A percentile compares a stretch with the other conserved stretches of the same genome.
phyloP scores from a whole-genome alignment of 2,113 vertebrate species.

The Aspiorhynchus laticeps region DNA sequence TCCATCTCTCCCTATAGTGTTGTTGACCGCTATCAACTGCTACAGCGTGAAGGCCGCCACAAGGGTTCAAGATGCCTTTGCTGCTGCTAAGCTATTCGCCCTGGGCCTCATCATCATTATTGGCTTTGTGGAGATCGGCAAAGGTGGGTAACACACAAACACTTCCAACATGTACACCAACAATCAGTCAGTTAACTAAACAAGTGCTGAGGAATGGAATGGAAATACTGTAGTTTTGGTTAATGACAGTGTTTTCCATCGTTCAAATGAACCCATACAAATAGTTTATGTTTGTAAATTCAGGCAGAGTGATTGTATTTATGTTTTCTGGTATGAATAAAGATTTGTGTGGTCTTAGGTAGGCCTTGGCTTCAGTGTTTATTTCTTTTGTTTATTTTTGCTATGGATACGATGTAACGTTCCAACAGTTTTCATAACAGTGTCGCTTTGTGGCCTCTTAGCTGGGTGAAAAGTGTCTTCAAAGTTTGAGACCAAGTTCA shows the following conservation, averaged over 20 bases:
- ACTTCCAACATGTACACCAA: neutral
- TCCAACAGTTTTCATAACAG: neutral
- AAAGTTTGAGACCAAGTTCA: neutral
- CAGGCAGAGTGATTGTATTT: neutral
- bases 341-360: neutral
- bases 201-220: neutral
- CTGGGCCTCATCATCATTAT: slow-evolving; percentile 91
- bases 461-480: neutral
- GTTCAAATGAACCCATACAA: neutral
- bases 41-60: slow-evolving; percentile 97
- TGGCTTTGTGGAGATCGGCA: slow-evolving; percentile 90
- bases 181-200: neutral
- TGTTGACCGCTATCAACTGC: slow-evolving; percentile 93
- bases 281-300: neutral
- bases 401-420: neutral
- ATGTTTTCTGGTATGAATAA: slow-evolving; percentile 7
- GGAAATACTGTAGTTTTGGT: neutral
- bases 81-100: slow-evolving; percentile 90
- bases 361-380: neutral
- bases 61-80: slow-evolving; percentile 92
- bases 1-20: slow-evolving; percentile 72
- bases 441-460: neutral
- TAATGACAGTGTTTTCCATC: neutral
- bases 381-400: neutral
- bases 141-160: slow-evolving; percentile 71